Evolutionary conservation across 2,888 invertebrate genomes (phyloP).

Genomic region (Malachius bipustulatus): DNA sequence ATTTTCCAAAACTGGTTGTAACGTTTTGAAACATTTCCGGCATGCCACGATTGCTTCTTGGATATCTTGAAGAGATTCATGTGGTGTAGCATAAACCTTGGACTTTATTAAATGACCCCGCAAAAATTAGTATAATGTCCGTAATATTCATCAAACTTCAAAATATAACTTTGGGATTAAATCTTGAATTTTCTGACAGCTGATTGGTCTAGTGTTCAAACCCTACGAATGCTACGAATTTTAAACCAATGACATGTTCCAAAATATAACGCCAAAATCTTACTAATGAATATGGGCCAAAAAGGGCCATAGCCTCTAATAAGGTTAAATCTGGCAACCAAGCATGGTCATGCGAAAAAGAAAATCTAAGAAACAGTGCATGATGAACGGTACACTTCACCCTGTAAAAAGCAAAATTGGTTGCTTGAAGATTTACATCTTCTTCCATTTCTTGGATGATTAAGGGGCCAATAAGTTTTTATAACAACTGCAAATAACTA

Average conservation of each 20-base stretch:
- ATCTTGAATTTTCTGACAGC: too few species aligned
- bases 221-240: too few species aligned
- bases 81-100: constrained; percentile 2
- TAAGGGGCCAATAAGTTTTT: constrained; percentile 1
- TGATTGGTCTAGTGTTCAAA: too few species aligned
- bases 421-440: neutral
- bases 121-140: too few species aligned
- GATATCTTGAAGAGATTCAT: neutral
- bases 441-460: neutral
- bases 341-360: constrained; percentile 1
- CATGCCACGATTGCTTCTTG: neutral
- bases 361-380: constrained; percentile 1
- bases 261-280: too few species aligned
- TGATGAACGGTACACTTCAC: neutral
- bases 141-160: too few species aligned
- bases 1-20: too few species aligned
- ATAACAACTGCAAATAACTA: neutral
- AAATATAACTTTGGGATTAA: too few species aligned
- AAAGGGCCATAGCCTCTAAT: too few species aligned
- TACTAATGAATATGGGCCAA: too few species aligned
- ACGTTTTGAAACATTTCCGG: too few species aligned
- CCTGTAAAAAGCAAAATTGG: constrained; percentile 1
- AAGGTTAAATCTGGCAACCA: neutral
- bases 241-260: too few species aligned
- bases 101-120: constrained; percentile 1